phyloP scores from a whole-genome alignment of 2,888 invertebrate genomes.

The Bruchidius siliquastri region DNA sequence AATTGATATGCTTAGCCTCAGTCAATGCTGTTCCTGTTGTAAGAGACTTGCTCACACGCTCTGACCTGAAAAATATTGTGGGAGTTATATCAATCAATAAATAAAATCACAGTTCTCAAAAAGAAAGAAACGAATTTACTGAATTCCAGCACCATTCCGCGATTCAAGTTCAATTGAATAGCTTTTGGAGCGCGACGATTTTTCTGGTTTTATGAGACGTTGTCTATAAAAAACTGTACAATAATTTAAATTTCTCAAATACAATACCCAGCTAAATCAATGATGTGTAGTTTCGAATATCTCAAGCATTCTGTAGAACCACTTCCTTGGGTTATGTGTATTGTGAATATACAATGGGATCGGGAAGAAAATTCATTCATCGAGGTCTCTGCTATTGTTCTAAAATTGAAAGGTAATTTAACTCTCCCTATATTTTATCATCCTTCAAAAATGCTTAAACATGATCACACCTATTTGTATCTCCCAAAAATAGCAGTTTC shows the following conservation, averaged over 20 bases:
- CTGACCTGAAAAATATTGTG: slow-evolving; percentile 42
- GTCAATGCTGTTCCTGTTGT: slow-evolving; percentile 47
- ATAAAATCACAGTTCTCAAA: too few species aligned
- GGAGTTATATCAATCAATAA: too few species aligned
- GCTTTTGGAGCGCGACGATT: too few species aligned
- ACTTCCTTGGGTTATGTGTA: slow-evolving; percentile 45
- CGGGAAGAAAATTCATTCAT: slow-evolving; percentile 53
- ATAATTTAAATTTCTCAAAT: too few species aligned
- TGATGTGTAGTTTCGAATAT: slow-evolving; percentile 51
- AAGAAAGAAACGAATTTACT: too few species aligned
- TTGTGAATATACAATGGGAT: slow-evolving; percentile 55
- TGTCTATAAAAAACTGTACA: too few species aligned
- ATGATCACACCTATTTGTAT: slow-evolving; percentile 47
- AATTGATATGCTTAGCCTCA: slow-evolving; percentile 54
- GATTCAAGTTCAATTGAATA: too few species aligned
- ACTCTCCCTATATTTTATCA: neutral
- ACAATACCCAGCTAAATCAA: slow-evolving; percentile 52
- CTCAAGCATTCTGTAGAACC: slow-evolving; percentile 34
- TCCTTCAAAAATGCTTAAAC: neutral
- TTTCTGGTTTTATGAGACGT: too few species aligned
- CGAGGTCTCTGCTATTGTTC: slow-evolving; percentile 52
- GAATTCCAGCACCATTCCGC: too few species aligned
- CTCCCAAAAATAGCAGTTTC: slow-evolving; percentile 49
- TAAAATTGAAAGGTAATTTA: slow-evolving; percentile 25
- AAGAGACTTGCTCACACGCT: slow-evolving; percentile 49